Conservation (phyloP, 2,888 invertebrate species). For the Patella depressa region DNA sequence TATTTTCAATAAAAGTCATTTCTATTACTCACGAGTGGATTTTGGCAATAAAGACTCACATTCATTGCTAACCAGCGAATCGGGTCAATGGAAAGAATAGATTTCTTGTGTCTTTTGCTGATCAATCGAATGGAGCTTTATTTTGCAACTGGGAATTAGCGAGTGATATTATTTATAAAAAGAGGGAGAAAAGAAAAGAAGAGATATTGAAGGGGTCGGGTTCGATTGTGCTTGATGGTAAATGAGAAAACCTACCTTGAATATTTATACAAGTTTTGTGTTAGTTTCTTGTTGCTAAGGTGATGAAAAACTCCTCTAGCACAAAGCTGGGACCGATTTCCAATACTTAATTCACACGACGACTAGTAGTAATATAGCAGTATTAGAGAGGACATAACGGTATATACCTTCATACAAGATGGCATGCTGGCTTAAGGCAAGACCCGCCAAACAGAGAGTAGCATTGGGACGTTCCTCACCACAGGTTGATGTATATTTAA, state of each 20-base stretch:
- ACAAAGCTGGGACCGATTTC: slow-evolving; percentile 10
- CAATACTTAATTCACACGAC: slow-evolving; percentile 9
- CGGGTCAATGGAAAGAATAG: background rate
- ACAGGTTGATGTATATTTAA: background rate
- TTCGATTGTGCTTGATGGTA: background rate
- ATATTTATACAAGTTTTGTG: slow-evolving; percentile 10
- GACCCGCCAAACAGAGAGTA: slow-evolving; percentile 5
- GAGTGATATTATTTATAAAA: background rate
- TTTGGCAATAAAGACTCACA: slow-evolving; percentile 1
- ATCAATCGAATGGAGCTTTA: slow-evolving; percentile 5
- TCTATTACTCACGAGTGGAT: slow-evolving; percentile 8
- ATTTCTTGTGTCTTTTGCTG: background rate
- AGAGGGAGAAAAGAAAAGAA: slow-evolving; percentile 5
- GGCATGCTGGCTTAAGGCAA: slow-evolving; percentile 6
- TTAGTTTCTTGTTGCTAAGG: slow-evolving; percentile 10
- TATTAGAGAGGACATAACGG: too few relatives aligned
- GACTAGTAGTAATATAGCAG: background rate
- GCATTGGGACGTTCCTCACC: slow-evolving; percentile 5
- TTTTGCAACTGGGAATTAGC: slow-evolving; percentile 1
- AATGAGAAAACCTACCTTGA: slow-evolving; percentile 3
- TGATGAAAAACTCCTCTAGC: slow-evolving; percentile 7
- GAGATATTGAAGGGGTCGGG: background rate
- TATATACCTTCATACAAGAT: background rate
- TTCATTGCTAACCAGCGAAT: background rate
- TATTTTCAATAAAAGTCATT: slow-evolving; percentile 7